Conservation (phyloP, 2,797 vertebrate species). For the Propithecus perrieri region DNA sequence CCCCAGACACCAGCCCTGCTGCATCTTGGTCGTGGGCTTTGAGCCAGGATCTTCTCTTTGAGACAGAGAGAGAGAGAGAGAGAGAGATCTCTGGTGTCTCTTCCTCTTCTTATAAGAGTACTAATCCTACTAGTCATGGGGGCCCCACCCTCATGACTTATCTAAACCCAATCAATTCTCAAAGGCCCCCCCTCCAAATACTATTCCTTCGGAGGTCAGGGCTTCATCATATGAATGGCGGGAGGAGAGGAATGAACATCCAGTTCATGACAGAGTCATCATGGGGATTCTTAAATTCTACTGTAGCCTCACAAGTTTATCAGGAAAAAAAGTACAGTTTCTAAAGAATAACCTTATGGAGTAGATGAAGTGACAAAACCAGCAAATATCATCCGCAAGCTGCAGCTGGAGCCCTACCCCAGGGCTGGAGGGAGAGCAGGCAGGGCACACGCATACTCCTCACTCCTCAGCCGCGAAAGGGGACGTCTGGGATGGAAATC, state of each 20-base stretch:
- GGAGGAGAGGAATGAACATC: no score
- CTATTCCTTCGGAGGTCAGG: not conserved
- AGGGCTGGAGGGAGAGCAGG: not conserved
- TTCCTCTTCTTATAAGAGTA: not conserved
- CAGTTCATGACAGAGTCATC: not conserved
- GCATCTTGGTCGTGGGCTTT: not conserved
- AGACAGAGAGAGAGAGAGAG: not conserved
- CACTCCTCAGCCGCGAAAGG: rapidly evolving
- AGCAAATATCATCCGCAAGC: not conserved
- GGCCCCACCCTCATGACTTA: not conserved
- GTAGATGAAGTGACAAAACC: not conserved
- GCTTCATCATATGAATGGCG: not conserved
- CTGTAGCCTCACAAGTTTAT: not conserved
- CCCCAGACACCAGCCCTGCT: not conserved
- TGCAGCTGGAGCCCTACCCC: not conserved
- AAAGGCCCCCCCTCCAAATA: not conserved
- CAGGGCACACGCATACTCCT: rapidly evolving
- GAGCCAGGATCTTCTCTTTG: not conserved
- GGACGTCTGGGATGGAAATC: no score
- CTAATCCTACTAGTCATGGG: not conserved
- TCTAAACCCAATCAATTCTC: not conserved
- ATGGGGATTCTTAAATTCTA: not conserved
- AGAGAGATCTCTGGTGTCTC: not conserved
- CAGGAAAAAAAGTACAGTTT: not conserved
- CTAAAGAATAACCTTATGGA: not conserved